Percentiles rank a stretch among this genome's conserved stretches.
phyloP scores from a whole-genome alignment of 2,113 vertebrate species.

The Proteles cristata region DNA sequence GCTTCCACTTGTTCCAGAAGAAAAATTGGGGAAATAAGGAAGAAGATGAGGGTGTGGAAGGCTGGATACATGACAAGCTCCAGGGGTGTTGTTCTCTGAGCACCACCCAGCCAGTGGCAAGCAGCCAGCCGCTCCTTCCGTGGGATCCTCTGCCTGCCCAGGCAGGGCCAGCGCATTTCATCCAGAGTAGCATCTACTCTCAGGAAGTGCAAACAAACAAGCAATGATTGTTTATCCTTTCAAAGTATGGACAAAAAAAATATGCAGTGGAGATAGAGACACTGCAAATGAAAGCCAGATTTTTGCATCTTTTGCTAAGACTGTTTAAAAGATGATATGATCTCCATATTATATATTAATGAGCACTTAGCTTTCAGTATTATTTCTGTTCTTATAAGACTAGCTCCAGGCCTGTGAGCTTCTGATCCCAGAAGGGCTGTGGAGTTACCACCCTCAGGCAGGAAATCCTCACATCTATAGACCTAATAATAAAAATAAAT shows the following conservation, averaged over 20 bases:
- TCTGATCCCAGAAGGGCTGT: not conserved
- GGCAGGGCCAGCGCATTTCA: not conserved
- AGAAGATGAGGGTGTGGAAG: not conserved
- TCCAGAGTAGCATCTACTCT: not conserved
- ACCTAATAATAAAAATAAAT: not conserved
- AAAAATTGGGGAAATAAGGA: not conserved
- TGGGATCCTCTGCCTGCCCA: not conserved
- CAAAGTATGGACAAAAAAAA: constrained; percentile 2
- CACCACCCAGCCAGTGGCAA: not conserved
- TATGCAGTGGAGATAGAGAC: not conserved
- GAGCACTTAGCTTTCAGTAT: not conserved
- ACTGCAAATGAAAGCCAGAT: constrained; percentile 32
- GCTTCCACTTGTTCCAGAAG: not conserved
- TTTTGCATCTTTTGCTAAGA: not conserved
- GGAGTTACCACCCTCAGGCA: not conserved
- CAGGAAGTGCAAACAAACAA: not conserved
- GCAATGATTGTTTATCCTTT: not conserved
- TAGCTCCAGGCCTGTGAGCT: not conserved
- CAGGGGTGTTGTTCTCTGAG: not conserved
- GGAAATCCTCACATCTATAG: not conserved
- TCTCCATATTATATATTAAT: not conserved
- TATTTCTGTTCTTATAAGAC: not conserved
- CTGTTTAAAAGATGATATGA: not conserved
- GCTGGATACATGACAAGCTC: not conserved
- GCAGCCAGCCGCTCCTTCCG: not conserved